Conservation (phyloP, 2,888 invertebrate genomes). For the Cotesia congregata region DNA sequence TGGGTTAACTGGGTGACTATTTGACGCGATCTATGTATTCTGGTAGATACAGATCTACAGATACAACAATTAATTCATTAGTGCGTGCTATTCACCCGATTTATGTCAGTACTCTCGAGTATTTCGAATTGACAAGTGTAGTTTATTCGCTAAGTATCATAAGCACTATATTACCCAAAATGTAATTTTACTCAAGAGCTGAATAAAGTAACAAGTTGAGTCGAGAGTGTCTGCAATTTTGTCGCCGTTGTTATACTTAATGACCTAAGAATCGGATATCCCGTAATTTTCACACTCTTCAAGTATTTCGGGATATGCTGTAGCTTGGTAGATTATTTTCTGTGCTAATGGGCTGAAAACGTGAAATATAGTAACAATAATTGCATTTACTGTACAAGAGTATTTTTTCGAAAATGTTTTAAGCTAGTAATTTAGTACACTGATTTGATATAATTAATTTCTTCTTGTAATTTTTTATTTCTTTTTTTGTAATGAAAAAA, state of each 20-base stretch:
- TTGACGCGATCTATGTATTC: not conserved
- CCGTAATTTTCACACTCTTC: not conserved
- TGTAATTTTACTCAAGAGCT: not conserved
- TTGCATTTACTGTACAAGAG: not conserved
- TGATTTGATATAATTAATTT: not conserved
- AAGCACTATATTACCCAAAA: not conserved
- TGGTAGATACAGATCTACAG: not conserved
- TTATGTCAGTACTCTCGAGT: not conserved
- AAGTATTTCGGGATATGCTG: not conserved
- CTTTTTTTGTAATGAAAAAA: no score
- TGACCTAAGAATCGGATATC: not conserved
- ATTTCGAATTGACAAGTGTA: not conserved
- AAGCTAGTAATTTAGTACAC: not conserved
- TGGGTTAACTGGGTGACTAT: not conserved
- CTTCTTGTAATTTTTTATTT: no score
- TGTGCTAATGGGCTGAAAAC: not conserved
- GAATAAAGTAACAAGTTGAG: not conserved
- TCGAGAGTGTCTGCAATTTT: not conserved
- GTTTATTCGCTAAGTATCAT: not conserved
- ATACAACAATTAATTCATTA: not conserved
- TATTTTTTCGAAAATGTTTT: not conserved
- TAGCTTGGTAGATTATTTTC: not conserved
- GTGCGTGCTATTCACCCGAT: not conserved
- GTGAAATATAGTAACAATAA: not conserved
- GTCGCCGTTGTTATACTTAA: not conserved